These are phyloP conservation scores for Hemiscyllium ocellatum DNA, from an alignment of 2,113 vertebrate genomes.

Conservation along the genomic window DNA sequence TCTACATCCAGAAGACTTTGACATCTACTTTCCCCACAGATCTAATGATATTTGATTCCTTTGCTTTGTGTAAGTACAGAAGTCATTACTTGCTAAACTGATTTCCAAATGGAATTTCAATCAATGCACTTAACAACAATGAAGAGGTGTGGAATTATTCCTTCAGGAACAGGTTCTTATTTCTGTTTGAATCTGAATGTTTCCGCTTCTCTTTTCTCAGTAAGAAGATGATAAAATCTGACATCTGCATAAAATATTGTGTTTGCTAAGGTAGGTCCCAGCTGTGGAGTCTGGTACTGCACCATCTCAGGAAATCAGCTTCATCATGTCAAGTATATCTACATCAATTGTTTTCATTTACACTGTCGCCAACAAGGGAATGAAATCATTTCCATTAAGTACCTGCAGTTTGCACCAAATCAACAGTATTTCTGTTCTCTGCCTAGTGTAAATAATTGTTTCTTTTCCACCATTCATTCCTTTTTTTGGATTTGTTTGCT, in stretches of 20 bases:
- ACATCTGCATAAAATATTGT: not conserved
- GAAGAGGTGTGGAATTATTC: not conserved
- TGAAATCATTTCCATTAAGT: not conserved
- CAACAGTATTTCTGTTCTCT: not conserved
- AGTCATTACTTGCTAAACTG: not conserved
- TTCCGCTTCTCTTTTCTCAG: not conserved
- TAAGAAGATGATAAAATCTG: not conserved
- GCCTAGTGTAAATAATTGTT: not conserved
- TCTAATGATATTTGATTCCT: not conserved
- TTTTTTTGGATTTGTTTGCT: not conserved
- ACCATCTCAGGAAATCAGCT: not conserved
- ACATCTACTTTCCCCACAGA: not conserved
- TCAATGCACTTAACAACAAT: not conserved
- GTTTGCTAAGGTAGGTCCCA: constrained; percentile 22
- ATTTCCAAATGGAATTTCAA: not conserved
- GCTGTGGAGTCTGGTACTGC: not conserved
- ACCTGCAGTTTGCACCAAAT: not conserved
- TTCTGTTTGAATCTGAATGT: not conserved
- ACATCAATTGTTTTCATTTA: constrained; percentile 19
- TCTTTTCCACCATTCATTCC: not conserved
- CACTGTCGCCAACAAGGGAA: not conserved
- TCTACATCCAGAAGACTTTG: not conserved
- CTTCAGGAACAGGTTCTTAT: not conserved
- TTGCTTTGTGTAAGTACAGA: not conserved
- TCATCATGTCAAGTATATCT: constrained; percentile 13